Percentiles rank a stretch among this genome's conserved stretches.
Evolutionary conservation across 2,113 vertebrate genomes (phyloP).

Genomic region (Oxyruncus cristatus): DNA sequence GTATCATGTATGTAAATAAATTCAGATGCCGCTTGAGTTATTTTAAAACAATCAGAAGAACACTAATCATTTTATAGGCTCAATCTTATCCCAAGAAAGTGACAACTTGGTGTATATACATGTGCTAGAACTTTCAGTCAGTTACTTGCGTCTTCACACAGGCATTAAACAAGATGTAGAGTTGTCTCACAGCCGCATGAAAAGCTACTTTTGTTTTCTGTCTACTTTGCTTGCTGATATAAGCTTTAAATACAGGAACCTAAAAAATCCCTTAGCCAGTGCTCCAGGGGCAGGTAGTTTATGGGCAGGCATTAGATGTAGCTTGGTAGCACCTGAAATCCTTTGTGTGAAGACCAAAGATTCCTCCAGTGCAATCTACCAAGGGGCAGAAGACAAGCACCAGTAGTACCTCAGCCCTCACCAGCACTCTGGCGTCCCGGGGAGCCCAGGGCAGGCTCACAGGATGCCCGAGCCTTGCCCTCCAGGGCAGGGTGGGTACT

Average conservation of each 20-base stretch:
- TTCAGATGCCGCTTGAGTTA: slow-evolving; percentile 82
- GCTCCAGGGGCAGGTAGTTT: neutral
- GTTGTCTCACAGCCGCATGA: neutral
- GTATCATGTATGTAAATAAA: slow-evolving; percentile 86
- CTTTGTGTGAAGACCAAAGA: neutral
- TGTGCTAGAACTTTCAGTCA: neutral
- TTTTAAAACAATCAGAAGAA: slow-evolving; percentile 84
- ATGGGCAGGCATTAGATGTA: neutral
- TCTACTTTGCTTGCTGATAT: neutral
- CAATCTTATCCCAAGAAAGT: slow-evolving; percentile 75
- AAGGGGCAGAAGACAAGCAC: neutral
- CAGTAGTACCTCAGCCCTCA: accelerated
- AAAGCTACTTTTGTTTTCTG: neutral
- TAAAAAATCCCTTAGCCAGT: neutral
- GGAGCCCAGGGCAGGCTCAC: neutral
- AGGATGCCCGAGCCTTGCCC: neutral
- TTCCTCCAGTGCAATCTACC: neutral
- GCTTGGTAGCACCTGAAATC: neutral
- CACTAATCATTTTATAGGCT: slow-evolving; percentile 82
- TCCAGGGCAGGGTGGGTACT: neutral
- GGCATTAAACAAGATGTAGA: neutral
- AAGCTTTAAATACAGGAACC: neutral
- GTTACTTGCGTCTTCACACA: neutral
- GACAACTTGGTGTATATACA: slow-evolving; percentile 56
- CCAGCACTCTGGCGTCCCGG: accelerated